A percentile compares a stretch with the other conserved stretches of the same genome.
phyloP scores from a whole-genome alignment of 1,140 invertebrate species.

The Centruroides sculpturatus region DNA sequence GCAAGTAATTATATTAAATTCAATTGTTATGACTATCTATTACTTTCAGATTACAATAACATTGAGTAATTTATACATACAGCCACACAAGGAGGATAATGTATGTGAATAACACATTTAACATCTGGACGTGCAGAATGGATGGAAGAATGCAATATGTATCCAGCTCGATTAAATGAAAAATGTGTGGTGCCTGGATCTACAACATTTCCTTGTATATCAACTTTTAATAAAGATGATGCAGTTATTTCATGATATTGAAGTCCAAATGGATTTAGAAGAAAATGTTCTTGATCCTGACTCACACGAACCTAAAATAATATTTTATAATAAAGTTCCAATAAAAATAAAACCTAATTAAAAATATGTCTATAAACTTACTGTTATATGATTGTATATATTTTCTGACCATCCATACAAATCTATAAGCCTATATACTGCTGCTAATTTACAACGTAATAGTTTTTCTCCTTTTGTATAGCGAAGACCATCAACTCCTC shows the following conservation, averaged over 20 bases:
- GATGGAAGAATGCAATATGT: slow-evolving; percentile 87
- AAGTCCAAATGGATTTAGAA: slow-evolving; percentile 92
- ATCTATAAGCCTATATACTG: slow-evolving; percentile 88
- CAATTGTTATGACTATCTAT: neutral
- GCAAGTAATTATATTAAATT: neutral
- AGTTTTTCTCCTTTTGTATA: slow-evolving; percentile 93
- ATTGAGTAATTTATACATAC: slow-evolving; percentile 31
- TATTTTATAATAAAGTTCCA: neutral
- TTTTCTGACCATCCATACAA: slow-evolving; percentile 90
- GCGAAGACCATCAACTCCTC: slow-evolving; percentile 74
- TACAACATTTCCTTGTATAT: slow-evolving; percentile 55
- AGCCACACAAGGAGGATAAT: slow-evolving; percentile 76
- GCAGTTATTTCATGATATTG: slow-evolving; percentile 95
- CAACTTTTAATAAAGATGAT: slow-evolving; percentile 88
- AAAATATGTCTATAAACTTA: slow-evolving; percentile 27
- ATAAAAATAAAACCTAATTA: neutral
- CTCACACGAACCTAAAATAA: slow-evolving; percentile 59
- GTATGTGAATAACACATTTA: slow-evolving; percentile 87
- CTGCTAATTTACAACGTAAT: slow-evolving; percentile 87
- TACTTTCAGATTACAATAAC: neutral
- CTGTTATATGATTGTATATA: slow-evolving; percentile 58
- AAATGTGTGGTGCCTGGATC: slow-evolving; percentile 87
- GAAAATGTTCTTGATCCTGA: slow-evolving; percentile 88
- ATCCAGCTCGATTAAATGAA: slow-evolving; percentile 52
- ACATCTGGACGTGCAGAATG: slow-evolving; percentile 93